Evolutionary conservation across 2,888 invertebrate species (phyloP).

Genomic region (Galeruca laticollis): DNA sequence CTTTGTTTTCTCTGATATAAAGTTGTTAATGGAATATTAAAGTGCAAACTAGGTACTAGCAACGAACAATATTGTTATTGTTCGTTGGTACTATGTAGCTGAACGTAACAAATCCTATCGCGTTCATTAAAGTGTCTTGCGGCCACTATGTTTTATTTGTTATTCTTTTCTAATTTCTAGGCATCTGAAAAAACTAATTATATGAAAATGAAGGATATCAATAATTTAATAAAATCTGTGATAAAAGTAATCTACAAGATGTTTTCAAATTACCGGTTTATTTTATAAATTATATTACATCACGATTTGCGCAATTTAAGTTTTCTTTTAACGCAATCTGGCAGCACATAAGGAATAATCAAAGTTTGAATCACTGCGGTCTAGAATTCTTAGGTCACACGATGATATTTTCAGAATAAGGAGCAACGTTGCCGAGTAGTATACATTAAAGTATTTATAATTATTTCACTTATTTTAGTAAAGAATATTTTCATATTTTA

Average conservation of each 20-base stretch:
- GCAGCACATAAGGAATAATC: background rate
- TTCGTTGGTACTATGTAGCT: no score
- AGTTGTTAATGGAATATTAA: no score
- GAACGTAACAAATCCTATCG: no score
- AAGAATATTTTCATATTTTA: no score
- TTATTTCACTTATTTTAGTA: no score
- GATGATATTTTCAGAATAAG: background rate
- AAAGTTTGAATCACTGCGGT: background rate
- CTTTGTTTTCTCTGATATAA: no score
- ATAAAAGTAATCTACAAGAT: background rate
- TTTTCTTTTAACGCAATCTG: background rate
- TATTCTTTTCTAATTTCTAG: no score
- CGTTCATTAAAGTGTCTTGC: no score
- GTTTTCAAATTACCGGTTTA: background rate
- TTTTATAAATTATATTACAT: background rate
- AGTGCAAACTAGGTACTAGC: no score
- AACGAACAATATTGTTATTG: no score
- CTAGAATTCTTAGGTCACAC: background rate
- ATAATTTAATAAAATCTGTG: background rate
- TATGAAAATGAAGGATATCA: background rate
- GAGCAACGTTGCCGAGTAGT: background rate
- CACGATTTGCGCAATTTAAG: background rate
- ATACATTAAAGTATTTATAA: background rate
- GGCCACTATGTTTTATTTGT: no score
- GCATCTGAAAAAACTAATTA: no score